These are phyloP conservation scores for Panurus biarmicus DNA, from an alignment of 2,113 vertebrate species.

Conservation along the genomic window DNA sequence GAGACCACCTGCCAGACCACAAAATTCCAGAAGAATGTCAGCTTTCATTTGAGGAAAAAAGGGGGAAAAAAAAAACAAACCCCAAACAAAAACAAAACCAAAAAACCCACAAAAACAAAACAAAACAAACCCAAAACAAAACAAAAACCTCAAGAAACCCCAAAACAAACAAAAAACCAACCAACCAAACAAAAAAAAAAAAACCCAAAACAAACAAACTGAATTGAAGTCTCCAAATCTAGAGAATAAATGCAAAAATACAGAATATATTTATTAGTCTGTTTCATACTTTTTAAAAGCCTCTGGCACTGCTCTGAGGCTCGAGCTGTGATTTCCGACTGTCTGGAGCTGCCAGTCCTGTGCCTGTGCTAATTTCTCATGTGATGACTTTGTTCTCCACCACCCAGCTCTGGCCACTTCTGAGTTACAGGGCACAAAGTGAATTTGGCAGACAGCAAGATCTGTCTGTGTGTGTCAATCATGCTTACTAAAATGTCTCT, in stretches of 20 bases:
- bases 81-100: accelerated
- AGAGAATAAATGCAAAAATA: not conserved
- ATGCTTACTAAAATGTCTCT: conserved; percentile 30
- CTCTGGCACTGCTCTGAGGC: not conserved
- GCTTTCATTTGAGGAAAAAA: not conserved
- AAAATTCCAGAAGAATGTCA: not conserved
- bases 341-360: not conserved
- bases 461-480: conserved; percentile 30
- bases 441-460: conserved; percentile 39
- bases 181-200: not conserved
- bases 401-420: not conserved
- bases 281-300: not conserved
- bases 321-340: not conserved
- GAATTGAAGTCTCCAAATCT: not conserved
- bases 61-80: not conserved
- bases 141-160: no score
- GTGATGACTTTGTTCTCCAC: not conserved
- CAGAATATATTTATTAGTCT: not conserved
- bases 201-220: not conserved
- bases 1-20: not conserved
- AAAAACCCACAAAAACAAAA: no score
- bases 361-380: not conserved
- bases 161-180: no score
- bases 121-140: no score
- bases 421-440: conserved; percentile 4